Evolutionary conservation across 2,113 vertebrate genomes (phyloP), one percentile per base, ranked within the genome.

Genomic region (Oenanthe oenanthe): DNA sequence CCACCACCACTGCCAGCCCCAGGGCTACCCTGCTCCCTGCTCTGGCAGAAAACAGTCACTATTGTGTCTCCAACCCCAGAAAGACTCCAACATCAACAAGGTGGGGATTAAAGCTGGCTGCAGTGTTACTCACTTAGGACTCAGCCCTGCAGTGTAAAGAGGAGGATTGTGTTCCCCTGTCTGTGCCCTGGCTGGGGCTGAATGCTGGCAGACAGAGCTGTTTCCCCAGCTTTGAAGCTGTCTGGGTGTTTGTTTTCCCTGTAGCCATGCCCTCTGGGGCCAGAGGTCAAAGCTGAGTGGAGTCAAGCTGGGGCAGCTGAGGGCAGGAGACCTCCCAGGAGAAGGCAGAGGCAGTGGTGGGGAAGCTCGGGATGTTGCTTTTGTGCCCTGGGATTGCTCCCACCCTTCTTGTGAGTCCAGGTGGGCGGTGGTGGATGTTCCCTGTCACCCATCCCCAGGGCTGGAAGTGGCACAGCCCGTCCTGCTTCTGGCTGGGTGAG

Each of bases 401-500:
- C 13, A 1, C 75, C 54, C n/a, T 76, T 50, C 40, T 70, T 65
- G 45, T 24, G 36, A 48, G 32, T 79, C 58, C 66, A 50, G 56
- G 16, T 3, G n/a, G 65, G 48, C 1, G 0, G 74, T 74, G 48
- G 22, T 9, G 1, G 60, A 94, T 4, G 6, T 50, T 50, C 26
- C 17, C 7, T 93, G 32, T 93, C 72, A 17, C 42, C 51, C 15
- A 0, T 28, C 92, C 71, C 42, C 89, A 99, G 99, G 99, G 99
- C 77, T 99, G 99, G 99, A 99, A 98, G 53, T 99, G 99, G 99
- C 99, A 99, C 97, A 99, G 98, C 97, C 98, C 99, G 21, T 98
- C 99, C 29, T 99, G 99, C 97, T 99, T 99, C 95, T 99, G 98
- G 98, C 98, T 99, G 57, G 98, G 98, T 3, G 99, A 99, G 90